Conservation (phyloP, 2,888 invertebrate genomes). For the Incurvaria masculella region DNA sequence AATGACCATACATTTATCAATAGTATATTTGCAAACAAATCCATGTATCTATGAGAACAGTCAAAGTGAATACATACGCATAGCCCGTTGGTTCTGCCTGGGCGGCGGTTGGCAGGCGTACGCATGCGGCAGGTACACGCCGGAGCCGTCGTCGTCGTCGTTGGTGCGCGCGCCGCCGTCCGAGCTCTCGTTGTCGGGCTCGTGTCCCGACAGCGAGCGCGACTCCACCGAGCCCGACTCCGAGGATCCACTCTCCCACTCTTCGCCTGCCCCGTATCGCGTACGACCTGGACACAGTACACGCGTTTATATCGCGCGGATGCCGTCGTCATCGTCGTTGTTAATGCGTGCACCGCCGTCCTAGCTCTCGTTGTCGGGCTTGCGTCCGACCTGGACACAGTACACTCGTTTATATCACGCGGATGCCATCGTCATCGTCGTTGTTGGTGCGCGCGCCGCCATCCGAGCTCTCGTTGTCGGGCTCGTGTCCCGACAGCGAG, state of each 20-base stretch:
- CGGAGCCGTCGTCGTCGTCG: conserved; percentile 65
- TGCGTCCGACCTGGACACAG: no score
- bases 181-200: conserved; percentile 74
- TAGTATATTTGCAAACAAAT: no score
- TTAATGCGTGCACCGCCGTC: conserved; percentile 66
- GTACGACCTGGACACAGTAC: conserved; percentile 62
- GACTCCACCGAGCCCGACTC: conserved; percentile 66
- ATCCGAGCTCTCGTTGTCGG: conserved; percentile 74
- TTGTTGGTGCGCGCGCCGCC: conserved; percentile 65
- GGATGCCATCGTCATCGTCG: conserved; percentile 69
- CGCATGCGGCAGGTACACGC: conserved; percentile 63
- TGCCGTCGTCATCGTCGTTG: conserved; percentile 67
- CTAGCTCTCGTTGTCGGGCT: conserved; percentile 73
- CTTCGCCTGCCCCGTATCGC: conserved; percentile 64
- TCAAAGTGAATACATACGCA: background rate
- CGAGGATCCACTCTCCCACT: conserved; percentile 65
- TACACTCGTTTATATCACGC: no score
- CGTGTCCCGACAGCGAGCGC: conserved; percentile 64
- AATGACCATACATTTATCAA: no score
- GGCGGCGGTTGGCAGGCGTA: conserved; percentile 26
- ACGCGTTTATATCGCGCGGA: no score
- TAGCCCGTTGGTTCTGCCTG: background rate
- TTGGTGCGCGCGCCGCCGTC: conserved; percentile 66
- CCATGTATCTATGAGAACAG: no score
- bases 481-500: conserved; percentile 67